Evolutionary conservation across 2,113 vertebrate genomes (phyloP).

Genomic region (Circaetus cinerascens): DNA sequence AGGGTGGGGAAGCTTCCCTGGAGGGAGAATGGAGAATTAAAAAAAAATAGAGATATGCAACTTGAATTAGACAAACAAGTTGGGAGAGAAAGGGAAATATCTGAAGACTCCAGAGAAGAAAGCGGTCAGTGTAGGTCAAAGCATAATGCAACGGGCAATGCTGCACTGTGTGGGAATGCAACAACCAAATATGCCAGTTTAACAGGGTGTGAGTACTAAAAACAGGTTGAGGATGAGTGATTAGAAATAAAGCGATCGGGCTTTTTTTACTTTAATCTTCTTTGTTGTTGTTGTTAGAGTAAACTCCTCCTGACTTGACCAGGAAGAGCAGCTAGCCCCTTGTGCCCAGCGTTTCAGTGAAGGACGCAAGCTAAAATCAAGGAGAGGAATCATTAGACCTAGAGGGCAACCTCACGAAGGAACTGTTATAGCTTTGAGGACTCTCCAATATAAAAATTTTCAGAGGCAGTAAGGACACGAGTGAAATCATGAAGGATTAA

Average conservation of each 20-base stretch:
- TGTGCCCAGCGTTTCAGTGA: not conserved
- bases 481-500: not conserved
- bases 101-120: not conserved
- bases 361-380: not conserved
- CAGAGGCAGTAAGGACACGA: not conserved
- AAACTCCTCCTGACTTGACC: not conserved
- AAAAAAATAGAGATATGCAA: not conserved
- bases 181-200: not conserved
- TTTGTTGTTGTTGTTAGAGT: not conserved
- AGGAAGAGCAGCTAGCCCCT: not conserved
- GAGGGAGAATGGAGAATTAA: not conserved
- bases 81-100: not conserved
- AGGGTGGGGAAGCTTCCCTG: constrained; percentile 42
- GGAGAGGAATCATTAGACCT: not conserved
- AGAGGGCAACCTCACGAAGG: not conserved
- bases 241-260: not conserved
- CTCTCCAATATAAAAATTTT: not conserved
- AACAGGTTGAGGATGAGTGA: not conserved
- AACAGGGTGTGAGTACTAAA: not conserved
- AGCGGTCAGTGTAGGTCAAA: not conserved
- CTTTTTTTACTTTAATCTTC: not conserved
- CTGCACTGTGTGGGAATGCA: not conserved
- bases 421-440: not conserved
- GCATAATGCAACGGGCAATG: not conserved
- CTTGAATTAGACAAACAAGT: not conserved